phyloP scores from a whole-genome alignment of 2,797 vertebrate genomes.

The Apogon hyalosoma region DNA sequence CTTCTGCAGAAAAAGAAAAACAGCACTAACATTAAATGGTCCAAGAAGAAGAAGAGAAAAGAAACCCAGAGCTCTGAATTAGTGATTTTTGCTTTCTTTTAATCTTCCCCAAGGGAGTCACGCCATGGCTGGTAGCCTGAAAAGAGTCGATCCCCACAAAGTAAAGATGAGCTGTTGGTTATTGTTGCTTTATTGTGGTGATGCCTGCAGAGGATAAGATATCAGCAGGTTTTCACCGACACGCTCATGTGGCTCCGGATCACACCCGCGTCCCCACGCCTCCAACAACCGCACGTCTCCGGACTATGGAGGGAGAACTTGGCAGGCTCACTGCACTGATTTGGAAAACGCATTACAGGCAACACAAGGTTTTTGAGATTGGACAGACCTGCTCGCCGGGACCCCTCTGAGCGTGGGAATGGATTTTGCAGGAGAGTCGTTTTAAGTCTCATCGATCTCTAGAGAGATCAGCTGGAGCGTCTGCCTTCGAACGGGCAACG shows the following conservation, averaged over 20 bases:
- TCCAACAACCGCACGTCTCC: conserved; percentile 32
- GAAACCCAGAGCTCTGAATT: conserved; percentile 75
- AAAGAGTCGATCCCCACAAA: conserved; percentile 68
- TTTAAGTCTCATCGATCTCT: conserved; percentile 45
- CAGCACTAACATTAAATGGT: conserved; percentile 77
- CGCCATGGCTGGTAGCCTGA: conserved; percentile 99
- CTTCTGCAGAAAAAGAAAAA: conserved; percentile 70
- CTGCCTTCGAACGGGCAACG: conserved; percentile 25
- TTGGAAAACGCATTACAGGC: conserved; percentile 30
- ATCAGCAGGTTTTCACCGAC: conserved; percentile 80
- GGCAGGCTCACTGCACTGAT: conserved; percentile 46
- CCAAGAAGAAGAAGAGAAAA: conserved; percentile 36
- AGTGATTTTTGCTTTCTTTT: conserved; percentile 76
- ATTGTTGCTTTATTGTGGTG: conserved; percentile 86
- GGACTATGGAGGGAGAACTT: conserved; percentile 39
- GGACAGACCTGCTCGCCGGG: conserved; percentile 35
- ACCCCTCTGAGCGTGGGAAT: conserved; percentile 23
- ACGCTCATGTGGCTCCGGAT: conserved; percentile 69
- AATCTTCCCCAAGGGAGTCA: conserved; percentile 94
- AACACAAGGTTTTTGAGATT: conserved; percentile 45
- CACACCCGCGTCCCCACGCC: background rate
- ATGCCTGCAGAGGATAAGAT: conserved; percentile 71
- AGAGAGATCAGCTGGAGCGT: conserved; percentile 41
- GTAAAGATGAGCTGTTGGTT: conserved; percentile 77
- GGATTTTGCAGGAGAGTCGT: conserved; percentile 44